Percentiles rank a stretch among this genome's conserved stretches.
phyloP scores from a whole-genome alignment of 2,113 vertebrate species.

The Gambusia affinis region DNA sequence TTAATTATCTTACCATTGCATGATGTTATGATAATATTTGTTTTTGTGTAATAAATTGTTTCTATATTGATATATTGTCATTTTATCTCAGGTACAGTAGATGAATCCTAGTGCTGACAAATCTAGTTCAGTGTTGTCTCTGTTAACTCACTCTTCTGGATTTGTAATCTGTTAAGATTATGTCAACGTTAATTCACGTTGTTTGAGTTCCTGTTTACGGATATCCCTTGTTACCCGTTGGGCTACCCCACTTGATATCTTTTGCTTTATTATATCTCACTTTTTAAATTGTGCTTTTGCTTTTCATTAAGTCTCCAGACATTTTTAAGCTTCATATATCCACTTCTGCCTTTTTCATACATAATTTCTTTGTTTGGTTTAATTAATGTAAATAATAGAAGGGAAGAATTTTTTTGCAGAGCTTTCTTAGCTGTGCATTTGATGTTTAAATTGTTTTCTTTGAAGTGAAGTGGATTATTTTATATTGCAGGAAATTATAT shows the following conservation, averaged over 20 bases:
- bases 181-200: constrained; percentile 37
- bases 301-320: background rate
- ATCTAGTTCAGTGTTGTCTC: constrained; percentile 40
- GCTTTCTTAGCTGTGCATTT: too few species aligned
- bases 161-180: constrained; percentile 52
- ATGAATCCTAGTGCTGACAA: constrained; percentile 12
- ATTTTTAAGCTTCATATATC: background rate
- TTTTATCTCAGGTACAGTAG: background rate
- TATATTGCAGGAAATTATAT: too few species aligned
- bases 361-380: background rate
- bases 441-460: too few species aligned
- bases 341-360: background rate
- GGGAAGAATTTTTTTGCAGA: too few species aligned
- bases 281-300: background rate
- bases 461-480: too few species aligned
- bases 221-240: constrained; percentile 14
- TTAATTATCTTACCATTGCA: too few species aligned
- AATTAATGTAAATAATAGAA: background rate
- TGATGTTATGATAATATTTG: too few species aligned
- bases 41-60: background rate
- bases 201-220: constrained; percentile 34
- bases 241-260: background rate
- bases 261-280: background rate
- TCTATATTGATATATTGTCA: background rate
- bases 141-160: constrained; percentile 50